Base-by-base conservation (phyloP, 1,140 invertebrate species). In the Zaprionus ornatus region DNA sequence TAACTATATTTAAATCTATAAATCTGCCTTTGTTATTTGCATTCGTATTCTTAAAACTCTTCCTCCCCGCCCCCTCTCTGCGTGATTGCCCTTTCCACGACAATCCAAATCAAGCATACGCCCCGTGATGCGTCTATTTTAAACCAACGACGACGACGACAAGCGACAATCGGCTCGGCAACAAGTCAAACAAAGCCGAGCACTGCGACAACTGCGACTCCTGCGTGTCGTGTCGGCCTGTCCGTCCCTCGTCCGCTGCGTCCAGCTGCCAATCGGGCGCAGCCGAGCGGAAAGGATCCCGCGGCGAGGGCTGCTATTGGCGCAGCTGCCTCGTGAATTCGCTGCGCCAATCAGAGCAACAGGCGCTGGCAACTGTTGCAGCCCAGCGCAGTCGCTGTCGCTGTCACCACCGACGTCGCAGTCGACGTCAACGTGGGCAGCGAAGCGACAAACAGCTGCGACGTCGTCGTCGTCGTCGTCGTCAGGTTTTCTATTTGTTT, bases 401-500 rank as follows among this genome's bases (percentile, higher is more conserved):
- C 4, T 37, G 37, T 1, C 17, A 15, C 35, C 64, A 23, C 12
- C 32, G 40, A 23, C 55, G 70, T 13, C 59, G 61, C 15, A 29
- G 21, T n/a, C 52, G 62, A 7, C 45, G 23, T 10, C 56, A 13
- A 35, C 48, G 40, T 62, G 54, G 29, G 29, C 21, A 27, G 32
- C 70, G 37, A 45, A 48, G 71, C 71, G 64, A 61, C 64, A 68
- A 74, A 73, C 64, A 60, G 57, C 75, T 70, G 69, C 37, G 63
- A 40, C 64, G 55, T 40, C 67, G 66, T 57, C 75, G 80, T 82
- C 64, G 55, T 40, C 67, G 66, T 57, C 75, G 80, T 82, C 56
- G 82, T 88, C 86, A 83, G 86, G 81, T 90, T 90, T 90, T 90
- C 75, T 90, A 87, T 90, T 90, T 90, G 86, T 90, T 90, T 90